Conservation (phyloP, 2,888 invertebrate genomes). For the Amiota minor region DNA sequence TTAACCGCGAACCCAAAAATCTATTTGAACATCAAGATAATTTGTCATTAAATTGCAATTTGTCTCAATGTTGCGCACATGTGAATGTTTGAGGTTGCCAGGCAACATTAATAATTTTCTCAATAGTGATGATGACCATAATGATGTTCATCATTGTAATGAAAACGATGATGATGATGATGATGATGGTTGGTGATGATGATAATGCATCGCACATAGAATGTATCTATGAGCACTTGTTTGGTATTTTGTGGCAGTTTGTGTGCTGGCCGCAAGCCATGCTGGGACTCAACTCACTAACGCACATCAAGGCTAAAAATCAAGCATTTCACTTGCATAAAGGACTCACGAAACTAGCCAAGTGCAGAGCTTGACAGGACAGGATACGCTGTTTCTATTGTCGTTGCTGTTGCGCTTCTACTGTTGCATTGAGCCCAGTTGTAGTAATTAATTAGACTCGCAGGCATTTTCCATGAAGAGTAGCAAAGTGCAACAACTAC, state of each 20-base stretch:
- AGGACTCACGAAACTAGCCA: background rate
- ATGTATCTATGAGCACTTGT: background rate
- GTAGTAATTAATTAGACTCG: constrained; percentile 65
- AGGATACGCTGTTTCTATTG: background rate
- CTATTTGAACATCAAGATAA: constrained; percentile 46
- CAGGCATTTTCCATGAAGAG: constrained; percentile 57
- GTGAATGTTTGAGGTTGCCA: constrained; percentile 1
- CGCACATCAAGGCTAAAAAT: background rate
- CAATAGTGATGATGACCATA: constrained; percentile 22
- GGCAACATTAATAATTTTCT: constrained; percentile 7
- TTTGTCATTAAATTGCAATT: constrained; percentile 48
- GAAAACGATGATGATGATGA: constrained; percentile 47
- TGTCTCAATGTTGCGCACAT: background rate
- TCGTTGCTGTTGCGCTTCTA: constrained; percentile 6
- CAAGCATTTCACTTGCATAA: constrained; percentile 5
- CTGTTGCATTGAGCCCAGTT: constrained; percentile 11
- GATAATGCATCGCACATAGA: too few species aligned
- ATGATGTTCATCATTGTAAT: constrained; percentile 30
- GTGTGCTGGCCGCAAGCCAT: constrained; percentile 11
- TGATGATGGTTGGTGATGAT: background rate
- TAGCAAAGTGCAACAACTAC: background rate
- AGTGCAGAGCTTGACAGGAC: constrained; percentile 25
- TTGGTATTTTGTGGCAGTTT: background rate
- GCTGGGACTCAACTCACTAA: constrained; percentile 3
- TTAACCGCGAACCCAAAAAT: constrained; percentile 50